Percentiles rank a stretch among this genome's conserved stretches.
These are phyloP conservation scores for Anniella stebbinsi DNA, from an alignment of 2,797 vertebrate genomes.

Conservation along the genomic window DNA sequence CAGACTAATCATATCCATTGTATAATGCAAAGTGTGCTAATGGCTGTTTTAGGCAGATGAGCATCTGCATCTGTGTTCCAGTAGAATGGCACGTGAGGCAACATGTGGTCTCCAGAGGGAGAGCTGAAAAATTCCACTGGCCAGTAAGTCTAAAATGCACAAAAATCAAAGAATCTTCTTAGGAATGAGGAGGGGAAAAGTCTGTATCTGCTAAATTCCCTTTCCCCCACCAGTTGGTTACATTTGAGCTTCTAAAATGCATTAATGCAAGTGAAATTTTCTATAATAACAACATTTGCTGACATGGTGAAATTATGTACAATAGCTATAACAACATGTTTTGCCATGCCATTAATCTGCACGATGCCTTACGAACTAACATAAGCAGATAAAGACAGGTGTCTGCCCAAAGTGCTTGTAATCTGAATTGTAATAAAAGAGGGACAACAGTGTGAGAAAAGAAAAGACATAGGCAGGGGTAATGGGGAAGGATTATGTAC, in stretches of 20 bases:
- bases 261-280: not conserved
- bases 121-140: not conserved
- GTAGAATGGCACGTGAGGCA: not conserved
- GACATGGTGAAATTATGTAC: not conserved
- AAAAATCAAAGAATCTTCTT: not conserved
- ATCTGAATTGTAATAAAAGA: not conserved
- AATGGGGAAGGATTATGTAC: not conserved
- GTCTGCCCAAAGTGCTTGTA: not conserved
- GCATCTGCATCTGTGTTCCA: not conserved
- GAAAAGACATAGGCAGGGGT: not conserved
- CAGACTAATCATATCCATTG: not conserved
- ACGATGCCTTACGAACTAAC: not conserved
- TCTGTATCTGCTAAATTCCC: not conserved
- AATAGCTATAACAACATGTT: not conserved
- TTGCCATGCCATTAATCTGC: not conserved
- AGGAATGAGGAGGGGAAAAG: not conserved
- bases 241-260: not conserved
- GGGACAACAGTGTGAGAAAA: not conserved
- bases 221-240: not conserved
- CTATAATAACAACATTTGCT: not conserved
- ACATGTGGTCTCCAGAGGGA: not conserved
- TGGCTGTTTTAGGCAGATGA: not conserved
- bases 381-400: not conserved
- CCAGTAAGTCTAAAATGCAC: not conserved
- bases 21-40: not conserved